Percentiles rank a stretch among this genome's conserved stretches.
Evolutionary conservation across 92 coral and sea anemone species (phyloP).

Genomic region (Micromussa lordhowensis): DNA sequence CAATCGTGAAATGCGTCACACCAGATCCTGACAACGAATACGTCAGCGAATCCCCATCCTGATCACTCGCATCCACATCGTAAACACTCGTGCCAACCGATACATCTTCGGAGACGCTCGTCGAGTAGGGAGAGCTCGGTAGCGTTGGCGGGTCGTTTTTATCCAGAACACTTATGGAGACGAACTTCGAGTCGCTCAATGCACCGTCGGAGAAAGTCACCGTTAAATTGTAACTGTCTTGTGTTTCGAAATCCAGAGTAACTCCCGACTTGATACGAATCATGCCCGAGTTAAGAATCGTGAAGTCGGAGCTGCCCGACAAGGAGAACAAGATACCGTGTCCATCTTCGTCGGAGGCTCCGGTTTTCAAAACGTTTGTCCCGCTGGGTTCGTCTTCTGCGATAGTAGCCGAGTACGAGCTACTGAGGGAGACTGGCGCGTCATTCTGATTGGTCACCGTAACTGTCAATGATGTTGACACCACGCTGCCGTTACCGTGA

Average conservation of each 20-base stretch:
- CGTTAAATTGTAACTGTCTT: constrained; percentile 61
- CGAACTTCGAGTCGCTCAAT: constrained; percentile 50
- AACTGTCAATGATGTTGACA: constrained; percentile 68
- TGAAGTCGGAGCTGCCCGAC: constrained; percentile 61
- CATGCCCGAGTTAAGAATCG: constrained; percentile 66
- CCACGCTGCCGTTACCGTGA: constrained; percentile 64
- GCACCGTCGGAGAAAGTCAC: constrained; percentile 71
- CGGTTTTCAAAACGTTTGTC: constrained; percentile 65
- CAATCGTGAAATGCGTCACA: constrained; percentile 63
- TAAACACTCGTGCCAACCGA: constrained; percentile 69
- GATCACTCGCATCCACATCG: constrained; percentile 66
- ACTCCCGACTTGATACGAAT: constrained; percentile 56
- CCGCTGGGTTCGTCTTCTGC: constrained; percentile 69
- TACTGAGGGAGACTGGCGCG: constrained; percentile 74
- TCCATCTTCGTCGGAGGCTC: constrained; percentile 77
- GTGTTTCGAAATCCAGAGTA: constrained; percentile 73
- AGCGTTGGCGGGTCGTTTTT: constrained; percentile 75
- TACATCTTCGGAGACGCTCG: constrained; percentile 59
- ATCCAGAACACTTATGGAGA: constrained; percentile 62
- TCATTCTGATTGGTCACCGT: constrained; percentile 77
- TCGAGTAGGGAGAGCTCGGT: constrained; percentile 74
- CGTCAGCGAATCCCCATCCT: constrained; percentile 73
- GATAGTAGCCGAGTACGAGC: constrained; percentile 69
- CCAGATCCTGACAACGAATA: constrained; percentile 67
- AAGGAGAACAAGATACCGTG: constrained; percentile 44